Percentiles rank a stretch among this genome's conserved stretches.
Evolutionary conservation across 2,113 vertebrate species (phyloP).

Genomic region (Etheostoma spectabile): DNA sequence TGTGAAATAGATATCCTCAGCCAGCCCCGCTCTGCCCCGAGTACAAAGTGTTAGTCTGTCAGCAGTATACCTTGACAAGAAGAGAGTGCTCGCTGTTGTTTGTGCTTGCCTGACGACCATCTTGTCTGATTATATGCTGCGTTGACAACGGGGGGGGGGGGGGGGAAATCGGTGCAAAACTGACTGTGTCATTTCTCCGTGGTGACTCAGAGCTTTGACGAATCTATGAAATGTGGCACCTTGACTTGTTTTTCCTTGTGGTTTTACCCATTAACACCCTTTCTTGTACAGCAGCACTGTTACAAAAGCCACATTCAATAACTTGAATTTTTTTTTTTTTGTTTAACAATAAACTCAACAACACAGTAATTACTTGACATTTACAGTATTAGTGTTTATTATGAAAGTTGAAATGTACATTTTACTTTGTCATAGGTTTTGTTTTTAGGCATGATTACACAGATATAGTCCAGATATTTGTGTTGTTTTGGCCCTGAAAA

Average conservation of each 20-base stretch:
- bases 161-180: neutral
- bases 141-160: neutral
- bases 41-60: slow-evolving; percentile 75
- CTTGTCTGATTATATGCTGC: slow-evolving; percentile 52
- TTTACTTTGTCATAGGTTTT: slow-evolving; percentile 16
- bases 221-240: neutral
- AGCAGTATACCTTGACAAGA: slow-evolving; percentile 42
- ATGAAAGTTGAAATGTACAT: slow-evolving; percentile 45
- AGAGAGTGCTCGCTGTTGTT: slow-evolving; percentile 55
- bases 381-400: slow-evolving; percentile 67
- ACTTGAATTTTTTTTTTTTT: no score
- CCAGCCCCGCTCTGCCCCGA: slow-evolving; percentile 33
- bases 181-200: slow-evolving; percentile 19
- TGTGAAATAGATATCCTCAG: slow-evolving; percentile 75
- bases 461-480: neutral
- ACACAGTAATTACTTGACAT: neutral
- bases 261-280: neutral
- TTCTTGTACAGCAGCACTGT: neutral
- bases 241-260: neutral
- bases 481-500: neutral
- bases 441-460: slow-evolving; percentile 26
- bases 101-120: slow-evolving; percentile 55
- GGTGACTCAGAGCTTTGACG: slow-evolving; percentile 46
- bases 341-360: neutral
- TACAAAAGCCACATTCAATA: neutral